These are phyloP conservation scores for Drosophila limbata DNA, from an alignment of 2,888 invertebrate species.

Conservation along the genomic window DNA sequence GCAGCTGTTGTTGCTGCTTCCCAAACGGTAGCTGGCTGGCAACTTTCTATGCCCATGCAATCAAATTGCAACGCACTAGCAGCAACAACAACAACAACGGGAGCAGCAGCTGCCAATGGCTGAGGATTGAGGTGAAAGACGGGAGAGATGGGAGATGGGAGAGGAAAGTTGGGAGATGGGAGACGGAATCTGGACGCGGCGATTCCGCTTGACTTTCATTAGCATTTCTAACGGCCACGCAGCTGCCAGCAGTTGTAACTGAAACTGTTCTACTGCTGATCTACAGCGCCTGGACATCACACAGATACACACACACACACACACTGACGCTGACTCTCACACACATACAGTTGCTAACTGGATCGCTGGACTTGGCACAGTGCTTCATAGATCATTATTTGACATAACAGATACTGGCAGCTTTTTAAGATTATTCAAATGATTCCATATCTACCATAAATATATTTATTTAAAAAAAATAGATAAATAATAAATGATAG, in stretches of 20 bases:
- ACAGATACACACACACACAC: slow-evolving; percentile 22
- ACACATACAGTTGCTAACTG: slow-evolving; percentile 31
- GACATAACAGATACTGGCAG: not conserved
- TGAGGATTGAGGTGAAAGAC: slow-evolving; percentile 24
- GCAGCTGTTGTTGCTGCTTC: slow-evolving; percentile 49
- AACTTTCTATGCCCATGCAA: slow-evolving; percentile 79
- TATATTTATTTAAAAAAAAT: no score
- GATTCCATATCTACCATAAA: no score
- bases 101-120: slow-evolving; percentile 54
- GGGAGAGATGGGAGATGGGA: not conserved
- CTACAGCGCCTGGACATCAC: slow-evolving; percentile 43
- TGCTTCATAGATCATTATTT: slow-evolving; percentile 19
- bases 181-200: slow-evolving; percentile 30
- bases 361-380: slow-evolving; percentile 45
- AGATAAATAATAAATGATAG: no score
- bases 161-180: not conserved
- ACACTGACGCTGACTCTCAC: slow-evolving; percentile 15
- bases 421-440: not conserved
- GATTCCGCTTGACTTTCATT: slow-evolving; percentile 75
- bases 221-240: slow-evolving; percentile 81
- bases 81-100: slow-evolving; percentile 29
- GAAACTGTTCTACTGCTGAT: slow-evolving; percentile 51
- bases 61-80: slow-evolving; percentile 73
- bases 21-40: slow-evolving; percentile 74
- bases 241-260: slow-evolving; percentile 66